A percentile compares a stretch with the other conserved stretches of the same genome.
Conservation (phyloP, 2,113 vertebrate genomes). For the Erinaceus europaeus region DNA sequence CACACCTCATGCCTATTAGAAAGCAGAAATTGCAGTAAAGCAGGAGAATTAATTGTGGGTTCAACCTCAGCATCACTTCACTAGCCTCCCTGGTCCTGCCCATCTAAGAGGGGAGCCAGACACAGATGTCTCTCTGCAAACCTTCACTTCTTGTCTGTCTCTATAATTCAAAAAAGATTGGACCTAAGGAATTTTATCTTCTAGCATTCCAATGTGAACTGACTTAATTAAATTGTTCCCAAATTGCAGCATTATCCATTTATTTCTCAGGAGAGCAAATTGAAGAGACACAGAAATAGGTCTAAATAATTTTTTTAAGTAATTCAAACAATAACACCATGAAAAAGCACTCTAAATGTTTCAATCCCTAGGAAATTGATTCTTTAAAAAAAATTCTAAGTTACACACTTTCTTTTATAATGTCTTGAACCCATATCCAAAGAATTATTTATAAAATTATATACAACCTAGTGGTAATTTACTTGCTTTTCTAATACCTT, state of each 20-base stretch:
- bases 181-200: neutral
- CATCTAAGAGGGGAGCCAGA: neutral
- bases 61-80: neutral
- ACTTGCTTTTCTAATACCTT: neutral
- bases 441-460: conserved; percentile 19
- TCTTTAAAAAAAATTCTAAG: conserved; percentile 28
- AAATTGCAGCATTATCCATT: neutral
- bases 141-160: neutral
- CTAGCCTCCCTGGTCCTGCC: neutral
- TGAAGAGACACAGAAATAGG: conserved; percentile 26
- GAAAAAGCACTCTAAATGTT: conserved; percentile 34
- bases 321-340: conserved; percentile 25
- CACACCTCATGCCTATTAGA: neutral
- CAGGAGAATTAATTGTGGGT: neutral
- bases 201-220: neutral
- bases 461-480: neutral
- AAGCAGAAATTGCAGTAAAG: conserved; percentile 21
- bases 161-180: neutral
- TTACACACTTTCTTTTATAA: conserved; percentile 34
- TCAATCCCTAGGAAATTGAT: neutral
- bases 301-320: conserved; percentile 19
- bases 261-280: conserved; percentile 14
- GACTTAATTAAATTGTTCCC: conserved; percentile 23
- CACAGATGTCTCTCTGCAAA: neutral
- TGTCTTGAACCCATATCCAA: conserved; percentile 11